A percentile compares a stretch with the other conserved stretches of the same genome.
phyloP scores from a whole-genome alignment of 2,113 vertebrate genomes.

The Heterotis niloticus region DNA sequence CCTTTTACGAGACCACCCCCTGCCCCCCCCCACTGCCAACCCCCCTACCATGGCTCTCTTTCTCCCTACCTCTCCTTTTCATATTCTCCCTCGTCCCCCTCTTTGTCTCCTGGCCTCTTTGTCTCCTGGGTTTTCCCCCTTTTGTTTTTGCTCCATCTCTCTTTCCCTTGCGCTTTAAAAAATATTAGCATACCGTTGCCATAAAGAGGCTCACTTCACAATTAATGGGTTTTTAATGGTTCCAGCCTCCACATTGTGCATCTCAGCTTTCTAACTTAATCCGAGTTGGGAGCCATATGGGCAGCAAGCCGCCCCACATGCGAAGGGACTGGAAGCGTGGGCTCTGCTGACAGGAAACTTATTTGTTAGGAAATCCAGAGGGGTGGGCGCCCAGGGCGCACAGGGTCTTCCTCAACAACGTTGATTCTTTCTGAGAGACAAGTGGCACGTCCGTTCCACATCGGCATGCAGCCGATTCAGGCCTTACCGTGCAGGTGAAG shows the following conservation, averaged over 20 bases:
- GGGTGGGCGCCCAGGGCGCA: constrained; percentile 19
- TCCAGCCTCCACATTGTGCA: constrained; percentile 54
- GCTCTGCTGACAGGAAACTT: constrained; percentile 51
- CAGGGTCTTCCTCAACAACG: constrained; percentile 3
- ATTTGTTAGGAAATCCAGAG: constrained; percentile 39
- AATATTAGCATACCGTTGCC: constrained; percentile 61
- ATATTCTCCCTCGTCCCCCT: constrained; percentile 16
- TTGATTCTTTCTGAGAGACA: constrained; percentile 35
- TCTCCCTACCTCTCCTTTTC: constrained; percentile 12
- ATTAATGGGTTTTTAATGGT: constrained; percentile 67
- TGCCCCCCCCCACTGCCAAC: constrained; percentile 18
- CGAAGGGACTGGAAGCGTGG: constrained; percentile 45
- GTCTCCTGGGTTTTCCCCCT: neutral
- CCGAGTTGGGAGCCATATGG: constrained; percentile 58
- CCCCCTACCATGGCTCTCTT: neutral
- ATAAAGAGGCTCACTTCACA: constrained; percentile 53
- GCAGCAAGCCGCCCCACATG: constrained; percentile 46
- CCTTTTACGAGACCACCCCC: constrained; percentile 10
- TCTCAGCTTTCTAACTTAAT: constrained; percentile 50
- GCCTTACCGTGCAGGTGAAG: constrained; percentile 31
- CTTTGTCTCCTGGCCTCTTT: neutral
- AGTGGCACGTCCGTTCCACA: constrained; percentile 37
- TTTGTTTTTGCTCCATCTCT: constrained; percentile 30
- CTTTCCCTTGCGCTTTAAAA: constrained; percentile 32
- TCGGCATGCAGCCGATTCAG: constrained; percentile 5